Evolutionary conservation across 2,888 invertebrate genomes (phyloP).

Genomic region (Diarsia brunnea): DNA sequence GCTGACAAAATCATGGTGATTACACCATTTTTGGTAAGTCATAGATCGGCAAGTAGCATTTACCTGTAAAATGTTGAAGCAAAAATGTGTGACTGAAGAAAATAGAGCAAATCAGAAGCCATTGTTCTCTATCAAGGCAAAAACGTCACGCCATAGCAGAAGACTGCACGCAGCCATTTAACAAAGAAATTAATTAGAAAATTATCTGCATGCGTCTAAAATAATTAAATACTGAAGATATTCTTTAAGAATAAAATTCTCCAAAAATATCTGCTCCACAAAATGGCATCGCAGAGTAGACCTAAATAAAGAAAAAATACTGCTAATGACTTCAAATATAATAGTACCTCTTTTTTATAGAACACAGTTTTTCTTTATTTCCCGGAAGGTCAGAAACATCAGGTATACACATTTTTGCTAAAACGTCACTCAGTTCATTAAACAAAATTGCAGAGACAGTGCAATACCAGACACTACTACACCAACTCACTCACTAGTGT

Average conservation of each 20-base stretch:
- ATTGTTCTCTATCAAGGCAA: constrained; percentile 46
- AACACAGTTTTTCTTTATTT: constrained; percentile 71
- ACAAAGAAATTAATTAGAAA: constrained; percentile 9
- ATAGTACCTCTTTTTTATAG: constrained; percentile 78
- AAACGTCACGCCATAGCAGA: constrained; percentile 23
- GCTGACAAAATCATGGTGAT: background rate
- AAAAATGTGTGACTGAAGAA: constrained; percentile 25
- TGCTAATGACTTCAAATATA: background rate
- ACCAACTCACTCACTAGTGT: constrained; percentile 70
- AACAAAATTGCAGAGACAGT: constrained; percentile 38
- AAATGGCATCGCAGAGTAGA: background rate
- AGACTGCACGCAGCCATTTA: constrained; percentile 20
- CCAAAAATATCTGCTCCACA: background rate
- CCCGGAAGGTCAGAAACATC: constrained; percentile 66
- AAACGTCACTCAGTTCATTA: constrained; percentile 30
- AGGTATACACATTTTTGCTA: constrained; percentile 79
- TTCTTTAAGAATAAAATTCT: background rate
- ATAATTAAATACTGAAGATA: background rate
- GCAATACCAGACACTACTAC: constrained; percentile 71
- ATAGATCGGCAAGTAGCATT: background rate
- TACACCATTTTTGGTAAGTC: background rate
- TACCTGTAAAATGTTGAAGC: constrained; percentile 3
- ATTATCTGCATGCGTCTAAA: constrained; percentile 29
- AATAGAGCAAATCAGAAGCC: constrained; percentile 28
- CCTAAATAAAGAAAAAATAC: background rate